phyloP scores from a whole-genome alignment of 35 echinoderm and acorn worm genomes.

The Strongylocentrotus purpuratus region DNA sequence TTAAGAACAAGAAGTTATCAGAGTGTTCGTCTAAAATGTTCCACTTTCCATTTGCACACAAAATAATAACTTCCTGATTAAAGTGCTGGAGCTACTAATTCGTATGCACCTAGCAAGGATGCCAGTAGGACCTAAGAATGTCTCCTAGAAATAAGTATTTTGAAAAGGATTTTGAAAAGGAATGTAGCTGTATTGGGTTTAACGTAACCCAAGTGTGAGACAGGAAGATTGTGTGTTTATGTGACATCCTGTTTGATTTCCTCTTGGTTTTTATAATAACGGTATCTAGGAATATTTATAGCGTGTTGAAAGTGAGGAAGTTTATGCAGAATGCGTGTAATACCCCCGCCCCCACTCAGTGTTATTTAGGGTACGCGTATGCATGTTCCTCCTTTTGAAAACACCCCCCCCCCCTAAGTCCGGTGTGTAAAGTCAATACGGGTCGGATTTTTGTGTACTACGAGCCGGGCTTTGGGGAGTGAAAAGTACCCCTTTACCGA shows the following conservation, averaged over 20 bases:
- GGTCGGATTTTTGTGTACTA: no score
- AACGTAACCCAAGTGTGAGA: not conserved
- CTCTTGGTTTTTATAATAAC: not conserved
- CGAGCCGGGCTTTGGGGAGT: no score
- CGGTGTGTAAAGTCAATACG: no score
- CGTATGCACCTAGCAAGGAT: not conserved
- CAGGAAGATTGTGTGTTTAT: not conserved
- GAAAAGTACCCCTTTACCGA: no score
- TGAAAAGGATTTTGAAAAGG: not conserved
- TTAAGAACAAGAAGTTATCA: not conserved
- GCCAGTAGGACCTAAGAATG: not conserved
- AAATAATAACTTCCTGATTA: not conserved
- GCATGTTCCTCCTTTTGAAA: no score
- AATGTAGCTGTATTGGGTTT: not conserved
- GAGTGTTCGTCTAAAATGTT: not conserved
- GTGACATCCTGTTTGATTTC: not conserved
- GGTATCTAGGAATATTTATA: not conserved
- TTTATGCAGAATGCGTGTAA: no score
- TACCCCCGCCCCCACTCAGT: no score
- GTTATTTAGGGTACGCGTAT: no score
- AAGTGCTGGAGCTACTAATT: not conserved
- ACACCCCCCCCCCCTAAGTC: no score
- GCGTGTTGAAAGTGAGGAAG: not conserved
- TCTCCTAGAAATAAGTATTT: not conserved
- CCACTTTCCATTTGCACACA: not conserved